Percentiles rank a stretch among this genome's conserved stretches.
phyloP scores from a whole-genome alignment of 2,113 vertebrate species.

The Lathamus discolor region DNA sequence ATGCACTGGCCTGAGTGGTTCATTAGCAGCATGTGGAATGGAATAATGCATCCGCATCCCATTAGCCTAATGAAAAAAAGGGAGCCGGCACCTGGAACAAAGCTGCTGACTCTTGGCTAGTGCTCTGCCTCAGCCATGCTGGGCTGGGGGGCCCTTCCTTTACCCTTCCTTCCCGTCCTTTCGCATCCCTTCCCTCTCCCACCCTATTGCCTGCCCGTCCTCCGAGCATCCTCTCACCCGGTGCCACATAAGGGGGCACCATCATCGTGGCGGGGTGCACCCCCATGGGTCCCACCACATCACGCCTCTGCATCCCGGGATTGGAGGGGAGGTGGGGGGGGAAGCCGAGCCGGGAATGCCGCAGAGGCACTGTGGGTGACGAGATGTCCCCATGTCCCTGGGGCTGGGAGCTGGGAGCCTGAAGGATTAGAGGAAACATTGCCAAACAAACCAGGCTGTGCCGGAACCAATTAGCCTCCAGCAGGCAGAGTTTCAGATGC shows the following conservation, averaged over 20 bases:
- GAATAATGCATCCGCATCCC: conserved; percentile 75
- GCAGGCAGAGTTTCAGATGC: conserved; percentile 72
- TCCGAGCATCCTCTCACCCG: not conserved
- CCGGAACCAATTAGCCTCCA: conserved; percentile 74
- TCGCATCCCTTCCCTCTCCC: not conserved
- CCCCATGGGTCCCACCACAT: not conserved
- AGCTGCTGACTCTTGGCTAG: conserved; percentile 69
- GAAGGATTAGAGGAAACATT: conserved; percentile 64
- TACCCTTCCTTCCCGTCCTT: not conserved
- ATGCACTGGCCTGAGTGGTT: conserved; percentile 73
- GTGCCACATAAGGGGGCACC: not conserved
- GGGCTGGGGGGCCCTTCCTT: not conserved
- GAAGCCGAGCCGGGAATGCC: not conserved
- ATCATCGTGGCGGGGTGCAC: not conserved
- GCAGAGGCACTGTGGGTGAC: conserved; percentile 4
- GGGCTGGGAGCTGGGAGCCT: conserved; percentile 42
- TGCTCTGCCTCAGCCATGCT: conserved; percentile 40
- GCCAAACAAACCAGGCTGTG: conserved; percentile 74
- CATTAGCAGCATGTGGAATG: conserved; percentile 72
- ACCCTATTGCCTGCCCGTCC: not conserved
- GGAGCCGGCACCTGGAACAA: conserved; percentile 73
- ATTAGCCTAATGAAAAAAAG: conserved; percentile 76
- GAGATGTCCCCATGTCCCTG: conserved; percentile 38
- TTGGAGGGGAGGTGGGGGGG: not conserved
- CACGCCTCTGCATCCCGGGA: not conserved